These are phyloP conservation scores for Sarcophaga caerulescens DNA, from an alignment of 2,888 invertebrate species.

Conservation along the genomic window DNA sequence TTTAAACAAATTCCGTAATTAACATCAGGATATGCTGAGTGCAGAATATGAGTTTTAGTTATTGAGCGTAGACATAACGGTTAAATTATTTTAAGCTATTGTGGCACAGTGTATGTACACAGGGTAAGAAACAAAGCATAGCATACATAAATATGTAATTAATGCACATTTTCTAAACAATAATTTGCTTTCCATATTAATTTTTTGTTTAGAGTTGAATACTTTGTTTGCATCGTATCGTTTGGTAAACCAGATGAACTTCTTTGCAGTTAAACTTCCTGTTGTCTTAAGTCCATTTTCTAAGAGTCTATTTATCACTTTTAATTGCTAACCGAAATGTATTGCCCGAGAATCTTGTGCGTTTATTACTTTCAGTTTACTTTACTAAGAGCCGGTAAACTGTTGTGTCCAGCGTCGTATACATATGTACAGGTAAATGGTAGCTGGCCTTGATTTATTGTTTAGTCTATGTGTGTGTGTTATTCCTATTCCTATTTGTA, in stretches of 20 bases:
- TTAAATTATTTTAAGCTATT: no score
- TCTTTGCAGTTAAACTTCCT: conserved; percentile 2
- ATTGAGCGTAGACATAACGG: no score
- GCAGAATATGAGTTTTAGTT: no score
- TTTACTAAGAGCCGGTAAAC: background rate
- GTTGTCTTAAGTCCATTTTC: conserved; percentile 32
- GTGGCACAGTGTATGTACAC: no score
- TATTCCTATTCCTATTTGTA: background rate
- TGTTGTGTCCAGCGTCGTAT: conserved; percentile 1
- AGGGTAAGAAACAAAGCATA: no score
- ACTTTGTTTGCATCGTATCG: conserved; percentile 2
- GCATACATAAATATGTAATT: no score
- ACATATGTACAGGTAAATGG: conserved; percentile 5
- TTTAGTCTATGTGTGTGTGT: conserved; percentile 33
- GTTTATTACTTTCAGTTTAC: background rate
- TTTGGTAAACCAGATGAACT: background rate
- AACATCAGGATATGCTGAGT: no score
- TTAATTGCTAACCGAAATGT: conserved; percentile 56
- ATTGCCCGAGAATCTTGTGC: conserved; percentile 16
- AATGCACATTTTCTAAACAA: background rate
- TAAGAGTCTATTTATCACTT: conserved; percentile 53
- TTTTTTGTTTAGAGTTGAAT: no score
- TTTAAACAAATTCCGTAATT: no score
- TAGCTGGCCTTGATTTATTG: conserved; percentile 49
- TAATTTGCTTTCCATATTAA: background rate